These are phyloP conservation scores for Loris lydekkerianus DNA, from an alignment of 2,797 vertebrate species.

Conservation along the genomic window DNA sequence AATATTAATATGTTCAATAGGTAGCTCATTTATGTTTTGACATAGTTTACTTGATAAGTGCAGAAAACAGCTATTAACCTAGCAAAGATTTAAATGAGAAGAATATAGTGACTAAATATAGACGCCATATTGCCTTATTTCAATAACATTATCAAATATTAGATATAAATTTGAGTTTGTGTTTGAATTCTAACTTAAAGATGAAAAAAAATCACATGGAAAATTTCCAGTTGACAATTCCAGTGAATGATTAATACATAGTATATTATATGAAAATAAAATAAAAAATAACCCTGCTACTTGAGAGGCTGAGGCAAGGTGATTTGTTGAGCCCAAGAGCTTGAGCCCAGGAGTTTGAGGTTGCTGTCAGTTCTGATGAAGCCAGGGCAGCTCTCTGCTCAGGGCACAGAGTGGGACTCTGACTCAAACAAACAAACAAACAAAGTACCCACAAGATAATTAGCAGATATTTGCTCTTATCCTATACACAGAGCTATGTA, in stretches of 20 bases:
- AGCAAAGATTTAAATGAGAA: conserved; percentile 67
- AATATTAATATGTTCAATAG: conserved; percentile 40
- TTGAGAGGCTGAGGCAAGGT: no score
- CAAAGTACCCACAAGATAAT: no score
- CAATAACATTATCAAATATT: conserved; percentile 49
- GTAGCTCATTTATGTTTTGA: conserved; percentile 70
- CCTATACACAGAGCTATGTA: conserved; percentile 2
- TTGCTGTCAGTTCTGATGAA: no score
- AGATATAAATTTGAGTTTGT: not conserved
- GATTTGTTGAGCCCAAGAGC: no score
- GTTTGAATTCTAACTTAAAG: not conserved
- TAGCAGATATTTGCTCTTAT: not conserved
- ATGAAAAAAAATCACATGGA: conserved; percentile 52
- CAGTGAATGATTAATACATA: not conserved
- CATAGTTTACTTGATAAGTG: conserved; percentile 66
- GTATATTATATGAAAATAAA: not conserved
- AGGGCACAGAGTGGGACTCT: no score
- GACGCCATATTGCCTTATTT: conserved; percentile 45
- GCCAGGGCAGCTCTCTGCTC: no score
- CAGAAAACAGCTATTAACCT: conserved; percentile 63
- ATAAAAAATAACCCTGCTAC: not conserved
- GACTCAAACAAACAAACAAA: no score
- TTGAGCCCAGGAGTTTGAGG: no score
- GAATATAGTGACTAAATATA: conserved; percentile 64
- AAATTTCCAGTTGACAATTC: conserved; percentile 28